Conservation (phyloP, 2,113 vertebrate species). For the Trichechus manatus region DNA sequence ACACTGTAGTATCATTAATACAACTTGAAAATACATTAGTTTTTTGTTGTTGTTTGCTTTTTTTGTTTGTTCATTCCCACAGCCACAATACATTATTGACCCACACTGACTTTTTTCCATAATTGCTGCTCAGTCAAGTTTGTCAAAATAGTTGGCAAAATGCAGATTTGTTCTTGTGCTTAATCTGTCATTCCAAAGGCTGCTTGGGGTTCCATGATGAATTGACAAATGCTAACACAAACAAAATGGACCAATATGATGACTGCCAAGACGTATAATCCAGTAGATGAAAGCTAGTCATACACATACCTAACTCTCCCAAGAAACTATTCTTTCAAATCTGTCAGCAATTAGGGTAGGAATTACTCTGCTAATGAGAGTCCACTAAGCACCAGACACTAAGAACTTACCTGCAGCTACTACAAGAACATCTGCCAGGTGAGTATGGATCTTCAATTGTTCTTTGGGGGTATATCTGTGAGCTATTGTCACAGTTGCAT, state of each 20-base stretch:
- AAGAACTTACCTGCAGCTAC: slow-evolving; percentile 92
- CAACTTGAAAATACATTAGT: background rate
- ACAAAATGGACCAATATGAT: background rate
- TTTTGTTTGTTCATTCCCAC: background rate
- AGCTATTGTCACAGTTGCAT: slow-evolving; percentile 95
- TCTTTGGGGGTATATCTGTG: slow-evolving; percentile 94
- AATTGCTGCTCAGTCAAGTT: background rate
- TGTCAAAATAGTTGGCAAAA: background rate
- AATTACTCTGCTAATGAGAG: background rate
- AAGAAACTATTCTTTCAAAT: background rate
- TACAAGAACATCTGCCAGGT: slow-evolving; percentile 92
- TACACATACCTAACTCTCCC: background rate
- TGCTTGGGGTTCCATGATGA: background rate
- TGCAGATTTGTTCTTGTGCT: background rate
- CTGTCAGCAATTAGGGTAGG: background rate
- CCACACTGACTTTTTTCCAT: background rate
- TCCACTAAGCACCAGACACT: background rate
- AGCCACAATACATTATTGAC: background rate
- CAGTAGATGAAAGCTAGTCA: background rate
- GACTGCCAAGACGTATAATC: background rate
- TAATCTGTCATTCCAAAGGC: background rate
- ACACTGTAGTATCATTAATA: background rate
- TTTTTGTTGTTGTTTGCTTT: background rate
- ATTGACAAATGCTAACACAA: background rate
- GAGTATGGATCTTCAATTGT: slow-evolving; percentile 90